Base-by-base conservation (phyloP, 2,797 vertebrate genomes). In the Thalassophryne amazonica region DNA sequence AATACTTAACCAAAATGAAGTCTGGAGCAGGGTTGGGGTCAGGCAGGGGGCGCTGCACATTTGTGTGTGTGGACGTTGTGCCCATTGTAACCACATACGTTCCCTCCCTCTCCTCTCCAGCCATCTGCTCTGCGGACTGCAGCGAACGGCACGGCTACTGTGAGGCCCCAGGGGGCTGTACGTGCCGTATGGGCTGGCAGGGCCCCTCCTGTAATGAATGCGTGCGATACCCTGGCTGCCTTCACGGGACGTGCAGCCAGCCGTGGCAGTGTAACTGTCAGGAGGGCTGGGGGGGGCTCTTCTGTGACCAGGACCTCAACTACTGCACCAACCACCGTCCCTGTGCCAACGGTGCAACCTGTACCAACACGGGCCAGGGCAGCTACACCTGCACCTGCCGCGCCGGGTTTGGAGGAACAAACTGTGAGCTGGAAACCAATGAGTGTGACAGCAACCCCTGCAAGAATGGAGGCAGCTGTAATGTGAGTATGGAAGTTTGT, bases 401-500 rank as follows among this genome's bases (percentile, higher is more conserved):
- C 28, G 83, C 92, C 0, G 91, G 91, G 13, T 93, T 89, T 17
- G 91, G 87, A 2, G 89, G 90, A 5, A 78, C 83, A 25, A 89
- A 89, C 78, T 97, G 95, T 17, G 91, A 94, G 18, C 66, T 88
- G 15, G 89, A 94, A 14, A 93, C 88, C 53, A 95, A 94, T 22
- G 92, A 94, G 69, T 96, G 94, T 5, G 93, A 94, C 53, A 93
- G 93, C 75, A 94, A 94, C 78, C 95, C 95, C 0, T 97, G 95
- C 88, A 93, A 93, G 80, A 97, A 95, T 0, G 94, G 95, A 32
- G 95, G 95, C 76, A 97, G 95, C 77, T 97, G 95, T 50, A 93
- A 89, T 0, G 95, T 97, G 78, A 91, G 95, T 91, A 2, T 6
- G 30, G 10, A 19, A 5, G 3, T 12, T 12, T 18, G 9, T 34